Conservation (phyloP, 2,797 vertebrate genomes). For the Enteromius unitaeniatus region DNA sequence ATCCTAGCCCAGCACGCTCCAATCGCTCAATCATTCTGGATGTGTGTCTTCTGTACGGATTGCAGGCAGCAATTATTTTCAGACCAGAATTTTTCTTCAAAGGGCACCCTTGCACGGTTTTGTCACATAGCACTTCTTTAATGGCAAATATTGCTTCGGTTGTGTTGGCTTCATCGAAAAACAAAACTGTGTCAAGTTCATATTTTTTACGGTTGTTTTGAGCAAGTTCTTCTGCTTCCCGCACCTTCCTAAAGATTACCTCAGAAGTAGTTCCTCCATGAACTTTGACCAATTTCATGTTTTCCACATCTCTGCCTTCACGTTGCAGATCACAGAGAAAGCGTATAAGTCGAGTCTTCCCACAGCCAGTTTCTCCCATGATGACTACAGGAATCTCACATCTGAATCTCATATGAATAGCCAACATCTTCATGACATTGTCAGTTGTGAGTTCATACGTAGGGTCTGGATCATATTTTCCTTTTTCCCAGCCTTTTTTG, state of each 20-base stretch:
- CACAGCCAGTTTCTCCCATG: constrained; percentile 85
- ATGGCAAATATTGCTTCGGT: constrained; percentile 83
- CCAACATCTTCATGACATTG: constrained; percentile 86
- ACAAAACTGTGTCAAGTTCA: constrained; percentile 79
- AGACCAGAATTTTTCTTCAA: constrained; percentile 71
- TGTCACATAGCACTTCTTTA: constrained; percentile 83
- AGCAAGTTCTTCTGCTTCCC: constrained; percentile 76
- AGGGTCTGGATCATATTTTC: constrained; percentile 76
- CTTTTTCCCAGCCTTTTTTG: constrained; percentile 60
- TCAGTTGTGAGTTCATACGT: constrained; percentile 83
- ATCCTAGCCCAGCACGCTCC: constrained; percentile 82
- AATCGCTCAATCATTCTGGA: constrained; percentile 77
- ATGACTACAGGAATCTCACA: constrained; percentile 84
- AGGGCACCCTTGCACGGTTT: constrained; percentile 69
- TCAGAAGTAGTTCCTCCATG: constrained; percentile 82
- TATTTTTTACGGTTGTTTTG: constrained; percentile 63
- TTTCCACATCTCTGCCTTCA: constrained; percentile 69
- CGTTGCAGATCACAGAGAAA: constrained; percentile 81
- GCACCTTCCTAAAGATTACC: constrained; percentile 78
- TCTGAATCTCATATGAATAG: constrained; percentile 83
- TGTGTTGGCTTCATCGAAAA: constrained; percentile 86
- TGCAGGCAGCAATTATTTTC: constrained; percentile 84
- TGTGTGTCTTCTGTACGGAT: constrained; percentile 82
- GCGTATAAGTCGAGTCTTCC: constrained; percentile 80
- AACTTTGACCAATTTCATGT: constrained; percentile 82